Evolutionary conservation across 2,888 invertebrate species (phyloP), one percentile per base, ranked within the genome.

Genomic region (Tipula confusa): DNA sequence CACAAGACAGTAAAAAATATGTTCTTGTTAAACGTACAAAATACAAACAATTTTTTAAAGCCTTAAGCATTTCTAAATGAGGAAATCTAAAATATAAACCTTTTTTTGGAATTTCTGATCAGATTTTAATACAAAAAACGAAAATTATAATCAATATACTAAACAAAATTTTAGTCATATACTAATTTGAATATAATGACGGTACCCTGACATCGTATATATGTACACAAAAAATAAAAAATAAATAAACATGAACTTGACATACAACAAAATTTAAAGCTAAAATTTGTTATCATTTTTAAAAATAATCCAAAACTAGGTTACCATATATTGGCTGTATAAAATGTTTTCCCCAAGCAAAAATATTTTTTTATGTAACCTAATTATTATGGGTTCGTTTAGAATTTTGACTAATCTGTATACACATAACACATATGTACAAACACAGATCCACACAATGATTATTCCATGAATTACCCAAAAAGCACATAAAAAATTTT

Each of bases 221-320:
- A 64, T 9, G 64, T 64, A 64, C 64, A 64, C 64, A 64, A 64
- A 64, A 64, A n/a, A n/a, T n/a, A n/a, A n/a, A n/a, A n/a, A n/a
- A n/a, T n/a, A n/a, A n/a, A n/a, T n/a, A n/a, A n/a, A n/a, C n/a
- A 64, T 64, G 64, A 64, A 64, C 64, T 64, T 64, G 64, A 64
- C 64, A 64, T 24, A 64, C 9, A 64, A 64, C 24, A 64, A 2
- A 43, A 43, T 43, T 43, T 43, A 43, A 43, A 43, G 43, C n/a
- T n/a, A 43, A 64, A 64, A 64, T n/a, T 64, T 64, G 64, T 64
- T 64, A 64, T 64, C 64, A 64, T 64, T n/a, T n/a, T 64, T 64
- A 64, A 64, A 24, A 24, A 64, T 64, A 64, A 64, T 24, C 24
- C 64, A 24, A 64, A 64, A 64, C 24, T 64, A 64, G 64, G 64